Evolutionary conservation across 2,113 vertebrate genomes (phyloP).

Genomic region (Thermophis baileyi): DNA sequence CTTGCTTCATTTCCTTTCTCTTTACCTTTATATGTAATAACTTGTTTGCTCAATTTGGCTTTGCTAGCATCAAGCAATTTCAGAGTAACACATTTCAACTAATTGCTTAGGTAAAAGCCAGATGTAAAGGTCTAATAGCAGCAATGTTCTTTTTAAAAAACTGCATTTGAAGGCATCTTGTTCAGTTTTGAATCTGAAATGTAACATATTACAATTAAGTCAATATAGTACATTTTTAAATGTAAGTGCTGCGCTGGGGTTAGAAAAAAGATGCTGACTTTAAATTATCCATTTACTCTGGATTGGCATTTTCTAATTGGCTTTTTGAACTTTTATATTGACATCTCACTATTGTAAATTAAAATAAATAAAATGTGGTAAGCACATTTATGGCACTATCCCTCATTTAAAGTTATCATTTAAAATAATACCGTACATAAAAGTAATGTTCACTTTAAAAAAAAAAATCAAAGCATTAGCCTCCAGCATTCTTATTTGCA

Average conservation of each 20-base stretch:
- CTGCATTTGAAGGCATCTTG: neutral
- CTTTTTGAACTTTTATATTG: neutral
- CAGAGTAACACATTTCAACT: neutral
- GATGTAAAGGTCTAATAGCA: neutral
- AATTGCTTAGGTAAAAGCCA: neutral
- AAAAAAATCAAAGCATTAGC: neutral
- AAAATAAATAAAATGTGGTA: neutral
- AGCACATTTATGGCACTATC: neutral
- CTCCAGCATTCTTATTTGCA: neutral
- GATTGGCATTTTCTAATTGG: neutral
- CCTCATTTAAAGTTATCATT: neutral
- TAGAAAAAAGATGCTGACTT: neutral
- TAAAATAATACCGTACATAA: neutral
- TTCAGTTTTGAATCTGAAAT: neutral
- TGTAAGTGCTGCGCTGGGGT: neutral
- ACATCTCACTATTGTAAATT: neutral
- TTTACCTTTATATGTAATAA: slow-evolving; percentile 11
- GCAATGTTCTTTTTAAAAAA: neutral
- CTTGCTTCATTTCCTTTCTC: neutral
- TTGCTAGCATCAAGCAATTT: neutral
- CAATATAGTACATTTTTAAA: neutral
- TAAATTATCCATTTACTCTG: neutral
- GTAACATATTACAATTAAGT: neutral
- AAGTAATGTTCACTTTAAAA: neutral
- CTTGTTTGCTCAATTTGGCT: neutral